Base-by-base conservation (phyloP, 2,113 vertebrate genomes). In the Callionymus lyra region DNA sequence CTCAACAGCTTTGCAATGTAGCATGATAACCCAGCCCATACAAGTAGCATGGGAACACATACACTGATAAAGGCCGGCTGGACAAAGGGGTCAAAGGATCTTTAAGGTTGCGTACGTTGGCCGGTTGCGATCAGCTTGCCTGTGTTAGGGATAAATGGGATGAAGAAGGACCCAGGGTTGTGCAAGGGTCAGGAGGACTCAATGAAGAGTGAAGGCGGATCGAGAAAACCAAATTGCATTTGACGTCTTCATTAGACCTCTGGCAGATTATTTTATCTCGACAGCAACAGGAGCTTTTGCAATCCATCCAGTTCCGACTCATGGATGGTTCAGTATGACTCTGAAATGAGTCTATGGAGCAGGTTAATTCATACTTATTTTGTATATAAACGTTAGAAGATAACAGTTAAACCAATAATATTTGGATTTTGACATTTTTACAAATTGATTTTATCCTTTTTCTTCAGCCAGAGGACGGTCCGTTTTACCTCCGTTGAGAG, bases 151-250 rank as follows among this genome's bases (percentile, higher is more conserved):
- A 55, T 84, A 79, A 85, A 84, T 81, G 68, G 75, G 56, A n/a
- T 61, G 75, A 68, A 59, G 62, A 59, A 50, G 47, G 64, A 73
- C 70, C 73, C 38, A 33, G 15, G 72, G 80, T 72, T 56, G 44
- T 50, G 57, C 70, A 70, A 83, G 84, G n/a, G 84, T 85, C 84
- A 85, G 61, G 11, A 38, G 71, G 76, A 82, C 77, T 76, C 75
- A 74, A 81, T 84, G 78, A 80, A 74, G 70, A 80, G 82, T 78
- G 80, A 85, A 82, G 74, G 83, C 82, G 84, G 51, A 77, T 57
- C 56, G 73, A 68, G 65, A 70, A 75, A 76, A 66, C 67, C 34
- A 49, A 67, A 80, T 34, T 56, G 73, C 71, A 70, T 77, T 74
- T 84, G 78, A 84, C 83, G 71, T 85, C 81, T 85, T 81, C 82